Conservation (phyloP, 2,113 vertebrate genomes). For the Cyprinodon brontotheroides region DNA sequence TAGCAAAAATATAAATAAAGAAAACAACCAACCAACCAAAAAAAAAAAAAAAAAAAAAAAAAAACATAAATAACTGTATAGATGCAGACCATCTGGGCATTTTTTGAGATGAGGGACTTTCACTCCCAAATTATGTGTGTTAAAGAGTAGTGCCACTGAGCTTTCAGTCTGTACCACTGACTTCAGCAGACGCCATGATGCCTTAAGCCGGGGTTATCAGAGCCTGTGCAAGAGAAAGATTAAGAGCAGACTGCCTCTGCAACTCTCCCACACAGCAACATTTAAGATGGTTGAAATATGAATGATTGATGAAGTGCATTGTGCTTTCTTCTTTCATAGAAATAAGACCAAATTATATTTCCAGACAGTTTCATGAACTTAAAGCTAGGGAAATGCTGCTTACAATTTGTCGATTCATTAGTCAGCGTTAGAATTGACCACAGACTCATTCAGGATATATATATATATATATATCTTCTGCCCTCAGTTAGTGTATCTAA, state of each 20-base stretch:
- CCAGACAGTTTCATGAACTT: background rate
- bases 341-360: background rate
- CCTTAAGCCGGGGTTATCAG: background rate
- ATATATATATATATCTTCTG: no score
- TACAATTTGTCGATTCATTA: background rate
- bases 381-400: background rate
- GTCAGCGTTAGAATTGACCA: no score
- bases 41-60: no score
- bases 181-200: conserved; percentile 1
- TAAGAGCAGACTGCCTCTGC: background rate
- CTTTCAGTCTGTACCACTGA: background rate
- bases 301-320: background rate
- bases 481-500: no score
- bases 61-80: no score
- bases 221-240: background rate
- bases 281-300: background rate
- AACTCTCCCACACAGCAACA: background rate
- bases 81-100: no score
- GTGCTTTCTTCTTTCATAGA: background rate
- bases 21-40: background rate
- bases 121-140: background rate
- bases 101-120: background rate
- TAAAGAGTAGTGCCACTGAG: background rate
- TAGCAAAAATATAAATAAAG: no score
- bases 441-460: background rate